Percentiles rank a stretch among this genome's conserved stretches.
Evolutionary conservation across 2,888 invertebrate genomes (phyloP).

Genomic region (Sericinus montela): DNA sequence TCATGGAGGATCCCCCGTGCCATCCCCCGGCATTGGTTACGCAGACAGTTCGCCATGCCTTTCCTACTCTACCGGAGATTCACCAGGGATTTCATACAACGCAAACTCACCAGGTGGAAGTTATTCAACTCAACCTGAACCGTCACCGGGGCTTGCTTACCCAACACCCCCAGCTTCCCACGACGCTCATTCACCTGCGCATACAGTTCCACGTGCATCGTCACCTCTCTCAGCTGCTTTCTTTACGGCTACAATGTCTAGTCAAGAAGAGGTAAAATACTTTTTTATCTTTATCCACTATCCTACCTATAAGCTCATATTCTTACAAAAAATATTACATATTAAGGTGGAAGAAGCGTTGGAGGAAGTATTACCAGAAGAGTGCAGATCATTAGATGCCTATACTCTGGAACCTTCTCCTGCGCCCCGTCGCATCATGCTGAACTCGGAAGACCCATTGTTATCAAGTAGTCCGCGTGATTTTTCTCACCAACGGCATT

Average conservation of each 20-base stretch:
- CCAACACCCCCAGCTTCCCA: conserved; percentile 94
- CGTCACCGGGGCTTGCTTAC: conserved; percentile 87
- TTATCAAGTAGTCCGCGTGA: conserved; percentile 91
- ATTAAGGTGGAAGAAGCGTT: conserved; percentile 87
- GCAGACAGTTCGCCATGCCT: conserved; percentile 81
- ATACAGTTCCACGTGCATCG: conserved; percentile 84
- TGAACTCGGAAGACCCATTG: conserved; percentile 91
- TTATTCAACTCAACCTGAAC: conserved; percentile 62
- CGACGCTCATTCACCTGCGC: conserved; percentile 85
- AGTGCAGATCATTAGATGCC: conserved; percentile 81
- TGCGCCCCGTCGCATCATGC: conserved; percentile 90
- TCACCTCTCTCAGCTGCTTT: conserved; percentile 91
- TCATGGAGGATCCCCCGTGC: conserved; percentile 78
- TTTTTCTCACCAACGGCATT: conserved; percentile 75
- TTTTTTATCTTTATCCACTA: not conserved
- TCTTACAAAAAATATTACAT: not conserved
- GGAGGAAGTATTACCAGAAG: conserved; percentile 90
- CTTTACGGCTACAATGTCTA: conserved; percentile 91
- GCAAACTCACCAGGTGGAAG: conserved; percentile 63
- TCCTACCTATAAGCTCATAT: not conserved
- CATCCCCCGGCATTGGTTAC: conserved; percentile 75
- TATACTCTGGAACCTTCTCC: conserved; percentile 82
- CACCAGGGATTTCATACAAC: conserved; percentile 60
- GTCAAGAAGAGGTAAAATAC: conserved; percentile 83
- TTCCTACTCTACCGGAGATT: conserved; percentile 85